These are phyloP conservation scores for Drosophila novamexicana DNA, from an alignment of 1,140 invertebrate genomes.

Conservation along the genomic window DNA sequence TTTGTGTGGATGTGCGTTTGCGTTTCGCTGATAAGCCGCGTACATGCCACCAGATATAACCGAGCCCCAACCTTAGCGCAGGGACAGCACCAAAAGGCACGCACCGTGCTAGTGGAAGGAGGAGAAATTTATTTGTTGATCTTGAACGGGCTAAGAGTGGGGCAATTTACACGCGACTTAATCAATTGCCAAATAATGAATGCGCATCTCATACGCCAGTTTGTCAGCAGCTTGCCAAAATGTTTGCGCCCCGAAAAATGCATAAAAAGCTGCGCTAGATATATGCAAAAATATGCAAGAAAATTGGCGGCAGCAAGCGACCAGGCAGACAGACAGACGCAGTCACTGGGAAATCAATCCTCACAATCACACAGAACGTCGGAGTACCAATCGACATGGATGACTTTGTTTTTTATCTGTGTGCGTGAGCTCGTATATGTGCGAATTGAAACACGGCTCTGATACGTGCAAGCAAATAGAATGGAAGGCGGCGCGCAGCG, in stretches of 20 bases:
- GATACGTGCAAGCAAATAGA: conserved; percentile 73
- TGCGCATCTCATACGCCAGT: conserved; percentile 48
- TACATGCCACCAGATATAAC: conserved; percentile 1
- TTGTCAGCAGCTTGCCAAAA: conserved; percentile 36
- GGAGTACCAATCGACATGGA: conserved; percentile 70
- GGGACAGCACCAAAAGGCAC: conserved; percentile 14
- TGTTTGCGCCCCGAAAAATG: conserved; percentile 26
- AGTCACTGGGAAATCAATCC: conserved; percentile 68
- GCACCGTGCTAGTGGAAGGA: not conserved
- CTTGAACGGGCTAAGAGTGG: not conserved
- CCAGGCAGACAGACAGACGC: conserved; percentile 5
- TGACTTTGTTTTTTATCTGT: conserved; percentile 41
- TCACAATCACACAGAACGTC: conserved; percentile 58
- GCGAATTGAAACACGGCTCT: conserved; percentile 77
- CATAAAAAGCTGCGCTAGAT: conserved; percentile 22
- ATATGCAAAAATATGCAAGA: conserved; percentile 63
- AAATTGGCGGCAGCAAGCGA: conserved; percentile 4
- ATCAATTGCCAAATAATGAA: conserved; percentile 65
- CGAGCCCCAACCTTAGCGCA: not conserved
- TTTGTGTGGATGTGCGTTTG: conserved; percentile 18
- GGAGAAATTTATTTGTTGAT: conserved; percentile 3
- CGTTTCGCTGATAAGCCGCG: conserved; percentile 20
- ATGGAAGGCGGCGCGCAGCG: not conserved
- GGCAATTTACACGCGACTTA: conserved; percentile 41
- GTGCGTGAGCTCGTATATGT: conserved; percentile 24